Conservation (phyloP, 2,888 invertebrate species). For the Philereme vetulata region DNA sequence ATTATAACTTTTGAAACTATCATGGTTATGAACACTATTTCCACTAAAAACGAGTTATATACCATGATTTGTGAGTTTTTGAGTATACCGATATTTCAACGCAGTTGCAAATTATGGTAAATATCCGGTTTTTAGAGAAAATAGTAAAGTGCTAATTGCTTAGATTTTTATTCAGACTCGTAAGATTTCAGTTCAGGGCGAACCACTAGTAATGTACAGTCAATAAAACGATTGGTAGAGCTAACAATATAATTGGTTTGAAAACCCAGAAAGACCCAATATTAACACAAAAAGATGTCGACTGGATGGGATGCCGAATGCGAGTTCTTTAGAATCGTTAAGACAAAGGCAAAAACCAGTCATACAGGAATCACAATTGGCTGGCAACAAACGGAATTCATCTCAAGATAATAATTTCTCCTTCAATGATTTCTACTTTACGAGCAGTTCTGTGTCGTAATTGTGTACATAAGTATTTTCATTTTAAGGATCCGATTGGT, state of each 20-base stretch:
- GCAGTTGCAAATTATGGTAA: too few relatives aligned
- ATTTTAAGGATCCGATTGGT: too few relatives aligned
- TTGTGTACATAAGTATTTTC: too few relatives aligned
- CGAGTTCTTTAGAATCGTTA: conserved; percentile 47
- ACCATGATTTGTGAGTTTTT: too few relatives aligned
- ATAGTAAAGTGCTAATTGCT: too few relatives aligned
- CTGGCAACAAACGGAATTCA: conserved; percentile 42
- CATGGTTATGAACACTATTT: too few relatives aligned
- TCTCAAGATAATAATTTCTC: conserved; percentile 40
- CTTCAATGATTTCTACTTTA: conserved; percentile 8
- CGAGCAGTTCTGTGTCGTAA: neutral
- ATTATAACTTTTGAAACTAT: too few relatives aligned
- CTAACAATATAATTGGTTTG: conserved; percentile 23
- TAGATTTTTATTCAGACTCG: too few relatives aligned
- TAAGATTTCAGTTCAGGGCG: too few relatives aligned
- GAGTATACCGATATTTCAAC: too few relatives aligned
- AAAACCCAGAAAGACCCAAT: conserved; percentile 13
- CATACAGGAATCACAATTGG: conserved; percentile 45
- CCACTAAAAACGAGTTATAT: too few relatives aligned
- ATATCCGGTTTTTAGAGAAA: too few relatives aligned
- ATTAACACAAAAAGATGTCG: conserved; percentile 3
- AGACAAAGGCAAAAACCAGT: conserved; percentile 51
- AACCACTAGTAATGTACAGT: neutral
- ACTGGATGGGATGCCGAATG: conserved; percentile 24
- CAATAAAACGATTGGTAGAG: conserved; percentile 10